Base-by-base conservation (phyloP, 2,113 vertebrate species). In the Chitala chitala region DNA sequence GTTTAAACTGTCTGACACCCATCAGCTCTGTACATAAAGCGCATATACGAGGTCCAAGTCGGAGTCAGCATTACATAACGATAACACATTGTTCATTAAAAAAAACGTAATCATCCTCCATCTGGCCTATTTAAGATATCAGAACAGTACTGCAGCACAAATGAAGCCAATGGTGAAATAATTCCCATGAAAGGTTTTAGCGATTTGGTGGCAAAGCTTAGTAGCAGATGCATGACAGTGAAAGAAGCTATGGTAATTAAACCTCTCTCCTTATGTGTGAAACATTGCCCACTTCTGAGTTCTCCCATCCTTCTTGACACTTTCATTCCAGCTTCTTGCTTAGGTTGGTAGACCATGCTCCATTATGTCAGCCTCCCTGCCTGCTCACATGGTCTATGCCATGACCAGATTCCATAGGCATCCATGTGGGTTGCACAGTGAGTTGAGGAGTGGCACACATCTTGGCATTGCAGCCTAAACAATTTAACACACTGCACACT, bases 371-470 rank as follows among this genome's bases (percentile, higher is more conserved):
- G 3, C 42, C 33, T 31, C 56, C 15, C 33, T 8, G 20, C 56
- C 56, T 31, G 33, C 33, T 2, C 56, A 59, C 29, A 59, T 33
- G 13, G 29, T n/a, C n/a, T n/a, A n/a, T n/a, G n/a, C n/a, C n/a
- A 48, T 22, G 29, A 42, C n/a, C 64, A 68, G 64, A 46, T 22
- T 68, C 64, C 64, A 68, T 13, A 68, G 22, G 46, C n/a, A 46
- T 24, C 38, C 42, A 15, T 51, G 12, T 51, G 20, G 12, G 48
- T 20, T 3, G 7, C 48, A 51, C 22, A 24, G 22, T 17, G 24
- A 46, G 31, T 33, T 33, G 13, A 68, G 6, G 42, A 68, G 26
- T 15, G 42, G 42, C 38, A 26, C 26, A 68, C 13, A 31, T 22
- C 1, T n/a, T 26, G 38, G 42, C n/a, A 40, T 42, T 51, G 2